A percentile compares a stretch with the other conserved stretches of the same genome.
phyloP scores from a whole-genome alignment of 2,797 vertebrate genomes.

The Kryptopterus vitreolus region DNA sequence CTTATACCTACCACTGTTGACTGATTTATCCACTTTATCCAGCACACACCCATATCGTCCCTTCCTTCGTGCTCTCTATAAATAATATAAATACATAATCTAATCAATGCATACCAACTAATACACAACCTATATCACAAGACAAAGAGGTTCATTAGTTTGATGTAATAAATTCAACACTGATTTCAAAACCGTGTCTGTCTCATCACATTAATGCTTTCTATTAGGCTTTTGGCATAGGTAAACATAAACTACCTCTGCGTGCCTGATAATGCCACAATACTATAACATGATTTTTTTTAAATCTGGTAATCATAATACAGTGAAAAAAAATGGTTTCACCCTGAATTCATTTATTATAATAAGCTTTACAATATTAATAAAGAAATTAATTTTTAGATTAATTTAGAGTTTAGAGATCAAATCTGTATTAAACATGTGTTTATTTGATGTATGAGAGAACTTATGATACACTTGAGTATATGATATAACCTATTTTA shows the following conservation, averaged over 20 bases:
- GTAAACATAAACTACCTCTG: constrained; percentile 5
- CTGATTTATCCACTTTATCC: constrained; percentile 28
- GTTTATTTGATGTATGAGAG: not conserved
- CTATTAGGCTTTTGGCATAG: not conserved
- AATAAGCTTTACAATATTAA: not conserved
- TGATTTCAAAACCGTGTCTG: not conserved
- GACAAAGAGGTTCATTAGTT: not conserved
- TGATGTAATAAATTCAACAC: not conserved
- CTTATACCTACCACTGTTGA: constrained; percentile 28
- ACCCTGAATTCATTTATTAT: not conserved
- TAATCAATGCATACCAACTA: constrained; percentile 19
- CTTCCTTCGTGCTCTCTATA: not conserved
- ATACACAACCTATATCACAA: not conserved
- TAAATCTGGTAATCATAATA: not conserved
- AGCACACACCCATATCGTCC: constrained; percentile 18
- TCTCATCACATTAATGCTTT: constrained; percentile 5
- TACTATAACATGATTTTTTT: not conserved
- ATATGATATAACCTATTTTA: not conserved
- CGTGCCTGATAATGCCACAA: not conserved
- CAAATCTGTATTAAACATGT: not conserved
- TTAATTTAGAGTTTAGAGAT: no score
- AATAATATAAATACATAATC: not conserved
- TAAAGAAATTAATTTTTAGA: constrained; percentile 1
- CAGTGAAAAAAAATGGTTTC: no score
- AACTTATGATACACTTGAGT: not conserved